Evolutionary conservation across 2,888 invertebrate species (phyloP), one percentile per base, ranked within the genome.

Genomic region (Horisme vitalbata): DNA sequence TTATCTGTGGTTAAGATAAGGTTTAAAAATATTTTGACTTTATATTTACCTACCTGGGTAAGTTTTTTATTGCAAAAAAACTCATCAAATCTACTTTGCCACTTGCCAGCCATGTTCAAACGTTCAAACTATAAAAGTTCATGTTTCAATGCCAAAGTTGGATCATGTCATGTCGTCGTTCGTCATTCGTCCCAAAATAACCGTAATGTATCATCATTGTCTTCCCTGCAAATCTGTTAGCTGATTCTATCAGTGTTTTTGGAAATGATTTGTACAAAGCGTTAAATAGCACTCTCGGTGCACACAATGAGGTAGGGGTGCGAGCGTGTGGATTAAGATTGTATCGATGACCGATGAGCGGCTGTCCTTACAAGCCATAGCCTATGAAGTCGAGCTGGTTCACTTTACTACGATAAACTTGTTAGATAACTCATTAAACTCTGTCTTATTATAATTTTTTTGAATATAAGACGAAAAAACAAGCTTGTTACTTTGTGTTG

Each of bases 291-390:
- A 49, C 59, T 59, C 55, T 39, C 37, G 41, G 38, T 60, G 59
- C 59, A 62, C 52, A 59, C 56, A 61, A 56, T 31, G 23, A 26
- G 55, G 43, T 54, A 44, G 53, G 56, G 57, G 65, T 65, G 62
- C 59, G 59, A 65, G 67, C 62, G 59, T 55, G 61, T 73, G 81
- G 84, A 84, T 88, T 84, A 77, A 79, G 87, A 87, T 89, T 70
- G 58, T 85, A 87, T 88, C 87, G 62, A 65, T 54, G 61, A 54
- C 73, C 77, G 71, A 73, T 38, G 76, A 80, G 69, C 60, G 60
- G 62, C 62, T 55, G 65, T 61, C 59, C 44, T 31, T 44, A 44
- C 39, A 23, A 27, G 38, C 37, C 34, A 26, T 35, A 39, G 45
- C 34, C 23, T 49, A 21, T 14, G 15, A 14, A 35, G 4, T 15